Evolutionary conservation across 2,888 invertebrate species (phyloP), one percentile per base, ranked within the genome.

Genomic region (Phymatocera aterrima): DNA sequence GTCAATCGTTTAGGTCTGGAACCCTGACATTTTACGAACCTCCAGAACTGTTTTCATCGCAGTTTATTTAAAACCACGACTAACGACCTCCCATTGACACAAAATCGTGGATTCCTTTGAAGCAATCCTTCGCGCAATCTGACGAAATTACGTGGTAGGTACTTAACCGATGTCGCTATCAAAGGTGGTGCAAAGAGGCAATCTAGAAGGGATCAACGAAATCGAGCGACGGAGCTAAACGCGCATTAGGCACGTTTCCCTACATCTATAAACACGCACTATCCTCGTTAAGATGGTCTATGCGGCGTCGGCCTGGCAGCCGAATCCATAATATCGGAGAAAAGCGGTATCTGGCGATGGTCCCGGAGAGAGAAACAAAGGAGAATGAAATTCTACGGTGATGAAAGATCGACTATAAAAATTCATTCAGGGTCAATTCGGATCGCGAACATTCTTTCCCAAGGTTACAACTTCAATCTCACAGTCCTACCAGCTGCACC

Each of bases 91-190:
- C 46, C 3, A 43, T 43, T 46, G 24, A 68, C 31, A 46, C 68
- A 68, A 68, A 68, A 24, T 68, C 28, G 24, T 68, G 43, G 46
- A 24, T 68, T 43, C n/a, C 68, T 43, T 43, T 46, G 28, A 68
- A 68, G 12, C 68, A 68, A 46, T 68, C 46, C 46, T 68, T 43
- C 24, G 24, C 68, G 3, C 68, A 46, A 68, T 68, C 68, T 68
- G 24, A 68, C 24, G 34, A 43, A n/a, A 46, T 28, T 43, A 40
- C 68, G 3, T 8, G 15, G 43, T 46, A 68, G 15, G 43, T 46
- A 68, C 68, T 68, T 43, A 18, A 18, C 61, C 61, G 6, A n/a
- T 21, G 68, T 68, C 24, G 28, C 46, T 68, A 68, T 68, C 68
- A 28, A 68, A 68, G 43, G 24, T 43, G 24, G 40, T 68, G 46